These are phyloP conservation scores for Pipistrellus nathusii DNA, from an alignment of 2,797 vertebrate genomes.

Conservation along the genomic window DNA sequence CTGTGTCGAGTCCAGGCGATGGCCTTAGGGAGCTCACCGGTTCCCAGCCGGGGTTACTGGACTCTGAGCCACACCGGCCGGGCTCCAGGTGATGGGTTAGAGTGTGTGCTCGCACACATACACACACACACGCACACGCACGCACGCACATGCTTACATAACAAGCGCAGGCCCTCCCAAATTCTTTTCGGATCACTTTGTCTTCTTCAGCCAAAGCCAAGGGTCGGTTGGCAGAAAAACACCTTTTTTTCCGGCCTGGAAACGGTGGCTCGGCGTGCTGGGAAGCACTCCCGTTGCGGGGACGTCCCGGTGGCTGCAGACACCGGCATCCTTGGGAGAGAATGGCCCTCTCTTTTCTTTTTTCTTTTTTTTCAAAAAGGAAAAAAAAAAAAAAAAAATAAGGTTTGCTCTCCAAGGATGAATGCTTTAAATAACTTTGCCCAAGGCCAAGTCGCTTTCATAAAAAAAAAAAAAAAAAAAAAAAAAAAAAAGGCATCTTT, in stretches of 20 bases:
- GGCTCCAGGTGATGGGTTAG: neutral
- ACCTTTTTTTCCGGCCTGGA: neutral
- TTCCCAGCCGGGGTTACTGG: neutral
- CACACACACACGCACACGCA: neutral
- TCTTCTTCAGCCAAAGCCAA: neutral
- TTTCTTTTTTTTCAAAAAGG: neutral
- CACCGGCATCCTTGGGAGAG: slow-evolving; percentile 69
- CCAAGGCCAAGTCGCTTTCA: slow-evolving; percentile 79
- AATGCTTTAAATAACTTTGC: slow-evolving; percentile 82
- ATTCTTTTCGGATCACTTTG: neutral
- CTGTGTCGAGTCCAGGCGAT: neutral
- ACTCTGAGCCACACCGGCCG: neutral
- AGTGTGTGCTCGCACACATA: neutral
- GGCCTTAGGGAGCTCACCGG: neutral
- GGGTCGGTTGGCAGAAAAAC: neutral
- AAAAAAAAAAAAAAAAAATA: slow-evolving; percentile 14
- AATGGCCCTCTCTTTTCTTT: slow-evolving; percentile 32
- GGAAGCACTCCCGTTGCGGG: neutral
- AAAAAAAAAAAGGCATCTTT: slow-evolving; percentile 73
- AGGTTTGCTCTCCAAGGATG: slow-evolving; percentile 71
- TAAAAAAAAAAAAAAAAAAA: slow-evolving; percentile 68
- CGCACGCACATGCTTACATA: neutral
- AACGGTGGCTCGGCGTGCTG: neutral
- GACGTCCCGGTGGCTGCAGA: slow-evolving; percentile 54
- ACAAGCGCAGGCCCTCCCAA: neutral